Conservation (phyloP, 2,888 invertebrate species). For the Pristionchus fissidentatus region DNA sequence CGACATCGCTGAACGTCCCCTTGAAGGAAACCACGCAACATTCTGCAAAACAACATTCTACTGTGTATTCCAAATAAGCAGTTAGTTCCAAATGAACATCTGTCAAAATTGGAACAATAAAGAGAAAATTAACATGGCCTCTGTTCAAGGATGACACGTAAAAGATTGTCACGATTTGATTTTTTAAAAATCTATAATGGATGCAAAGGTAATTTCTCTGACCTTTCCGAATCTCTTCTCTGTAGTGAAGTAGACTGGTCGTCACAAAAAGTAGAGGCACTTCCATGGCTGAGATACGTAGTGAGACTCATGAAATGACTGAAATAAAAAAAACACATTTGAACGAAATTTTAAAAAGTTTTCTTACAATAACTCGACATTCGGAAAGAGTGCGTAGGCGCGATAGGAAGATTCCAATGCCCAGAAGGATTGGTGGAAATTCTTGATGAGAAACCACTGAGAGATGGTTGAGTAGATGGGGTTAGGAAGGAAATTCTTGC, state of each 20-base stretch:
- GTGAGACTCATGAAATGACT: slow-evolving; percentile 25
- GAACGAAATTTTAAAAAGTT: not conserved
- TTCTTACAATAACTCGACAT: not conserved
- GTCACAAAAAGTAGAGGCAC: not conserved
- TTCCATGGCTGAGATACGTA: not conserved
- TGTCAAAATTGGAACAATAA: not conserved
- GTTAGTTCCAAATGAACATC: too few species aligned
- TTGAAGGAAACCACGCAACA: not conserved
- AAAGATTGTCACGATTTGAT: not conserved
- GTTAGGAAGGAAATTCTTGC: not conserved
- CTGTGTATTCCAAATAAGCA: too few species aligned
- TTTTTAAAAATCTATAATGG: too few species aligned
- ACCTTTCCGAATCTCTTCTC: too few species aligned
- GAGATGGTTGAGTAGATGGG: not conserved
- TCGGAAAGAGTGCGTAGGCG: not conserved
- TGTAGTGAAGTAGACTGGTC: not conserved
- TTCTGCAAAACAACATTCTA: not conserved
- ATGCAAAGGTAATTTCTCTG: too few species aligned
- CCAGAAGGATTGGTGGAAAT: slow-evolving; percentile 7
- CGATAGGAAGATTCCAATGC: not conserved
- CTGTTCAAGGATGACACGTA: too few species aligned
- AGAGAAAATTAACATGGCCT: too few species aligned
- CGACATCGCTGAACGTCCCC: not conserved
- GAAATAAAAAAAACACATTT: not conserved
- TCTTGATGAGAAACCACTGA: slow-evolving; percentile 26